Base-by-base conservation (phyloP, 2,113 vertebrate species). In the Chitala chitala region DNA sequence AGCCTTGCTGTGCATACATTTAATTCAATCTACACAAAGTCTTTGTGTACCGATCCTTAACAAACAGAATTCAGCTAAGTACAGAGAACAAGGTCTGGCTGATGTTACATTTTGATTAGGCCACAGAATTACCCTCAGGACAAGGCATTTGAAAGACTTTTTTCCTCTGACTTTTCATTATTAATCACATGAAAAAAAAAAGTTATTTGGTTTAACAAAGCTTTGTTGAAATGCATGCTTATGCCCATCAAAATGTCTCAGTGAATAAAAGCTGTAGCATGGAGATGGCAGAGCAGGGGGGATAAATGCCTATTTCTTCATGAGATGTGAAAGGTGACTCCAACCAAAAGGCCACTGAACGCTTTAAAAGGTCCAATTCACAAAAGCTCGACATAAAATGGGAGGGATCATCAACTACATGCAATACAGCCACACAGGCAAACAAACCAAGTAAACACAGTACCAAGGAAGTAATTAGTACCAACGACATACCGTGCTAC, bases 31-130 rank as follows among this genome's bases (percentile, higher is more conserved):
- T 44, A 72, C 46, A 29, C 51, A 24, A 72, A 56, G 33, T 56
- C 38, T 55, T 71, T 55, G 51, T 71, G 69, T 55, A 71, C 29
- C 51, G 51, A 56, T 71, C 69, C 69, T 55, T 72, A 56, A 42
- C 53, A 58, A 40, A 44, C 38, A 58, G 12, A 72, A 72, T 72
- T 56, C 36, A 33, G 4, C 64, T 68, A 68, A 68, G 64, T 46
- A 68, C 64, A 46, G 64, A 68, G 64, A 68, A 68, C 64, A 68
- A 68, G 64, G 42, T 22, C 64, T 68, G 33, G 40, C 46, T 68
- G 64, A 68, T 68, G 64, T 71, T 55, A 71, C 31, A 55, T 55
- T 55, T 48, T 71, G 69, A 71, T 71, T 71, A 58, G 64, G 64
- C 64, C 29, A 38, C 22, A 48, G 64, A 68, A 68, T 68, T 68